These are phyloP conservation scores for Euplagia quadripunctaria DNA, from an alignment of 2,888 invertebrate species.

Conservation along the genomic window DNA sequence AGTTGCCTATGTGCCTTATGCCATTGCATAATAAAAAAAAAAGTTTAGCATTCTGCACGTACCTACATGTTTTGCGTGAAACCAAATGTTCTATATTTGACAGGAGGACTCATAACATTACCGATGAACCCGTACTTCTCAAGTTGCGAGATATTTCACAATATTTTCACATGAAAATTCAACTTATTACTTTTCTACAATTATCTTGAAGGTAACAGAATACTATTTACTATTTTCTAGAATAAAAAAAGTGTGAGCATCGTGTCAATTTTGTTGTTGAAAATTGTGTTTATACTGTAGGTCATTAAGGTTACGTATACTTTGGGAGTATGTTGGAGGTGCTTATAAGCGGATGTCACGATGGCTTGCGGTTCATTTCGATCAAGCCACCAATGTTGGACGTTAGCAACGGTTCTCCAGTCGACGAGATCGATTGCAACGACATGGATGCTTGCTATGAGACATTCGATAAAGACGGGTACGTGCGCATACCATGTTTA, in stretches of 20 bases:
- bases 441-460: conserved; percentile 97
- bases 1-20: too few relatives aligned
- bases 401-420: conserved; percentile 74
- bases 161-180: conserved; percentile 33
- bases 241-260: conserved; percentile 5
- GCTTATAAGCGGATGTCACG: conserved; percentile 74
- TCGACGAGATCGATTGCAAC: conserved; percentile 86
- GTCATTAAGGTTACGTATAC: conserved; percentile 61
- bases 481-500: conserved; percentile 71
- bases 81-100: conserved; percentile 18
- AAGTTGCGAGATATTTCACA: conserved; percentile 37
- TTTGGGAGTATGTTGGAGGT: conserved; percentile 74
- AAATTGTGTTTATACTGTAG: conserved; percentile 56
- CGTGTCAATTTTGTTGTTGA: conserved; percentile 31
- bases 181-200: conserved; percentile 5
- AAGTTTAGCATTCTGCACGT: not conserved
- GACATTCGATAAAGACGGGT: conserved; percentile 96
- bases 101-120: conserved; percentile 15
- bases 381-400: conserved; percentile 82
- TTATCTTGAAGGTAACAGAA: conserved; percentile 18
- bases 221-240: not conserved
- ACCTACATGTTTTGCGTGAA: not conserved
- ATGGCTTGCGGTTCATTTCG: conserved; percentile 76
- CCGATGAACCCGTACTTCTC: conserved; percentile 12
- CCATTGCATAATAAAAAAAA: too few relatives aligned